Percentiles rank a stretch among this genome's conserved stretches.
These are phyloP conservation scores for Maccullochella peelii DNA, from an alignment of 2,113 vertebrate species.

Conservation along the genomic window DNA sequence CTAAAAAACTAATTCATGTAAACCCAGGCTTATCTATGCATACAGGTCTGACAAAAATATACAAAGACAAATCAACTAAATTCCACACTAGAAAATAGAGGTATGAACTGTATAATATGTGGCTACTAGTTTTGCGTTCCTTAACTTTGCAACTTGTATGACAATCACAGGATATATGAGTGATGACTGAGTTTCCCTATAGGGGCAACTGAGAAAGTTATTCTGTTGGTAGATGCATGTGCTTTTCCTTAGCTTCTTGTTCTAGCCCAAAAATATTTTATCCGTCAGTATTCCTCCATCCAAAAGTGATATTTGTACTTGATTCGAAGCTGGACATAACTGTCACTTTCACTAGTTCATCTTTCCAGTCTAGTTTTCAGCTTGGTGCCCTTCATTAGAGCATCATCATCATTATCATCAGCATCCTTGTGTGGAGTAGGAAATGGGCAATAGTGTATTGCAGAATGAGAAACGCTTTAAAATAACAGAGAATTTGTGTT, in stretches of 20 bases:
- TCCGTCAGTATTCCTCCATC: neutral
- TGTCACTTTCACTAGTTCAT: neutral
- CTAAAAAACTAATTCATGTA: neutral
- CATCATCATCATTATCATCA: no score
- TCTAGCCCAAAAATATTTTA: no score
- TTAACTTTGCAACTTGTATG: neutral
- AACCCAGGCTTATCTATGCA: neutral
- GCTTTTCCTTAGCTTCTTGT: no score
- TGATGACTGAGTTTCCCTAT: neutral
- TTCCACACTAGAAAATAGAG: neutral
- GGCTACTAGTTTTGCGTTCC: no score
- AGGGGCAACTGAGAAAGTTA: neutral
- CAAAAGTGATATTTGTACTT: neutral
- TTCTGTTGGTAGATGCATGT: no score
- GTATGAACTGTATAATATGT: no score
- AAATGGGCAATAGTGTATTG: no score
- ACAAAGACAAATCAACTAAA: neutral
- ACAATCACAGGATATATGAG: neutral
- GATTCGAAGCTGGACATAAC: neutral
- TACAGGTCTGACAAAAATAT: neutral
- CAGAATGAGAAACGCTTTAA: no score
- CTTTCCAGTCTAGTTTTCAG: no score
- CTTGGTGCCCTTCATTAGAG: no score
- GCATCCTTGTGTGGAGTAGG: no score
- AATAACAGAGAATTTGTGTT: neutral